Percentiles rank a stretch among this genome's conserved stretches.
phyloP scores from a whole-genome alignment of 37 sponge, comb jelly and placozoan species.

The Halichondria panicea region DNA sequence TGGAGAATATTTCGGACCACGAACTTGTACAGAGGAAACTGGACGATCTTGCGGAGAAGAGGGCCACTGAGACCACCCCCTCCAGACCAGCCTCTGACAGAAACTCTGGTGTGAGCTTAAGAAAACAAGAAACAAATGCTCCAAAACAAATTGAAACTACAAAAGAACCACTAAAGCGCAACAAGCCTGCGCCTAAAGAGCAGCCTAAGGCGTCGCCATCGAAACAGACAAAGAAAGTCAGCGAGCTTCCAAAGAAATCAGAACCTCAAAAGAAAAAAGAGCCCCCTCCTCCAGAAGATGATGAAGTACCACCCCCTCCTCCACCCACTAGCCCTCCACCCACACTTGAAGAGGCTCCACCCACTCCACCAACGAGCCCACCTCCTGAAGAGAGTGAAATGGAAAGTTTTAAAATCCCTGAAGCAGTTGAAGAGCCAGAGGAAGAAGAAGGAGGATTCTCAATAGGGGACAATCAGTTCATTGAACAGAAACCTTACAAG shows the following conservation, averaged over 20 bases:
- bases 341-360: background rate
- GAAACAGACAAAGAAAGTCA: background rate
- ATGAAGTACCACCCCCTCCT: background rate
- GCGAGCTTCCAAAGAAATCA: background rate
- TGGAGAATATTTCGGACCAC: background rate
- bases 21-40: background rate
- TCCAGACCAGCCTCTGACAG: background rate
- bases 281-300: background rate
- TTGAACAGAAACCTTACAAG: conserved; percentile 8
- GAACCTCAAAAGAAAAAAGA: background rate
- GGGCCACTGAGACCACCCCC: no score
- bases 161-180: background rate
- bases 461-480: conserved; percentile 19
- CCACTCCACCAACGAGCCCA: background rate
- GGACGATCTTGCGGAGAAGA: background rate
- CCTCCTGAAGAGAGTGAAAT: background rate
- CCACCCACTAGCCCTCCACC: background rate
- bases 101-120: background rate
- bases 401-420: background rate
- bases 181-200: background rate
- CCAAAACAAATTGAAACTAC: background rate
- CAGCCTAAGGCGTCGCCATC: background rate
- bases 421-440: conserved; percentile 14
- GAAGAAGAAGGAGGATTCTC: conserved; percentile 32
- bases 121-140: background rate